Evolutionary conservation across 2,888 invertebrate species (phyloP).

Genomic region (Ophion ventricosus): DNA sequence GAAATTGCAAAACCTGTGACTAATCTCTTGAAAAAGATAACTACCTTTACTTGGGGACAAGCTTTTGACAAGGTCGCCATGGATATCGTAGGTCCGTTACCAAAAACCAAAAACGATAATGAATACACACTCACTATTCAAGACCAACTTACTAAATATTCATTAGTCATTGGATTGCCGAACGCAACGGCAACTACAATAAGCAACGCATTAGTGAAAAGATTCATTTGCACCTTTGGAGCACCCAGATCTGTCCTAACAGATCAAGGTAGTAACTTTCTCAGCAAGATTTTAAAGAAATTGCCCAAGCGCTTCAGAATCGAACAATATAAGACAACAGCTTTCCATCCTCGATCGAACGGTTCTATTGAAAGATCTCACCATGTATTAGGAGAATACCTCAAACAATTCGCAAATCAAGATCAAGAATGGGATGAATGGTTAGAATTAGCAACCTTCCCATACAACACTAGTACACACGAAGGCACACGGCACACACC

Average conservation of each 20-base stretch:
- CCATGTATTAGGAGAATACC: too few relatives aligned
- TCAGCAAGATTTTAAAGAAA: not conserved
- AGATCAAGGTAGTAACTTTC: constrained; percentile 5
- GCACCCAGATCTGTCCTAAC: constrained; percentile 4
- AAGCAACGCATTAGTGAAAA: not conserved
- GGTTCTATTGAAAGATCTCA: too few relatives aligned
- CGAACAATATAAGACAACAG: too few relatives aligned
- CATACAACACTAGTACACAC: too few relatives aligned
- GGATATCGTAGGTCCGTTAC: not conserved
- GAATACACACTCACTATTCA: not conserved
- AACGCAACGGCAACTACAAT: not conserved
- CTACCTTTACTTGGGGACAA: not conserved
- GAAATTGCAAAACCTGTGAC: constrained; percentile 40
- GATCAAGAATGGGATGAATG: too few relatives aligned
- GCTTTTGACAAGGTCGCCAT: not conserved
- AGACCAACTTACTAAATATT: too few relatives aligned
- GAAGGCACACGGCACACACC: too few relatives aligned
- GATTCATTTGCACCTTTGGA: not conserved
- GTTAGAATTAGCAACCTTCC: too few relatives aligned
- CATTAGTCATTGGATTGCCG: not conserved
- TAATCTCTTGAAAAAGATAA: constrained; percentile 29
- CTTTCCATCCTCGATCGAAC: too few relatives aligned
- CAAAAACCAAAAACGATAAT: not conserved
- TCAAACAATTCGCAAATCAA: too few relatives aligned
- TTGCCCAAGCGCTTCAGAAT: not conserved